Percentiles rank a stretch among this genome's conserved stretches.
Conservation (phyloP, 2,888 invertebrate species). For the Nudaria mundana region DNA sequence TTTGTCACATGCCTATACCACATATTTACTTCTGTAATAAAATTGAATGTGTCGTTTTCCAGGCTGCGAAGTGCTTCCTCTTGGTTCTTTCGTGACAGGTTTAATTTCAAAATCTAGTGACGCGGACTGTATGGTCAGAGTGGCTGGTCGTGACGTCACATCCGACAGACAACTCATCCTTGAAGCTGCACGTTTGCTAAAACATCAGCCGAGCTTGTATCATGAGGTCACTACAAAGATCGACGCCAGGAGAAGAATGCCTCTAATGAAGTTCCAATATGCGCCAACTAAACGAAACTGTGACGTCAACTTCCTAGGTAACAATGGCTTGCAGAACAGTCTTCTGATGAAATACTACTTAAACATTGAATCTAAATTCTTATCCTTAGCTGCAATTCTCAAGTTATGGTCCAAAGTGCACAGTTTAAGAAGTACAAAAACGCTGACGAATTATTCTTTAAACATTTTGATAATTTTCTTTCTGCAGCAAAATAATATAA, state of each 20-base stretch:
- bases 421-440: neutral
- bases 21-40: too few relatives aligned
- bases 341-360: slow-evolving; percentile 8
- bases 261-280: slow-evolving; percentile 10
- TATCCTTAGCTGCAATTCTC: slow-evolving; percentile 5
- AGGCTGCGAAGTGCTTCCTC: slow-evolving; percentile 20
- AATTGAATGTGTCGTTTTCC: too few relatives aligned
- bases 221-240: neutral
- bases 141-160: slow-evolving; percentile 9
- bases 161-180: slow-evolving; percentile 1
- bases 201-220: slow-evolving; percentile 2
- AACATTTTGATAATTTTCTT: slow-evolving; percentile 27
- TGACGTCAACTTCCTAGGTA: slow-evolving; percentile 8
- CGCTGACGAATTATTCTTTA: slow-evolving; percentile 8
- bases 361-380: slow-evolving; percentile 2
- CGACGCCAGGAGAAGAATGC: neutral
- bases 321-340: slow-evolving; percentile 3
- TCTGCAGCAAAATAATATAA: slow-evolving; percentile 26
- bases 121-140: slow-evolving; percentile 21
- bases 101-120: slow-evolving; percentile 28
- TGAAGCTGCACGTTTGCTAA: slow-evolving; percentile 1
- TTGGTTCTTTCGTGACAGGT: slow-evolving; percentile 29
- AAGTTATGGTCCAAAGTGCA: slow-evolving; percentile 14
- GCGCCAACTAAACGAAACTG: slow-evolving; percentile 6
- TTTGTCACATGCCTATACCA: too few relatives aligned